Percentiles rank a stretch among this genome's conserved stretches.
Evolutionary conservation across 2,797 vertebrate genomes (phyloP).

Genomic region (Aulostomus chinensis): DNA sequence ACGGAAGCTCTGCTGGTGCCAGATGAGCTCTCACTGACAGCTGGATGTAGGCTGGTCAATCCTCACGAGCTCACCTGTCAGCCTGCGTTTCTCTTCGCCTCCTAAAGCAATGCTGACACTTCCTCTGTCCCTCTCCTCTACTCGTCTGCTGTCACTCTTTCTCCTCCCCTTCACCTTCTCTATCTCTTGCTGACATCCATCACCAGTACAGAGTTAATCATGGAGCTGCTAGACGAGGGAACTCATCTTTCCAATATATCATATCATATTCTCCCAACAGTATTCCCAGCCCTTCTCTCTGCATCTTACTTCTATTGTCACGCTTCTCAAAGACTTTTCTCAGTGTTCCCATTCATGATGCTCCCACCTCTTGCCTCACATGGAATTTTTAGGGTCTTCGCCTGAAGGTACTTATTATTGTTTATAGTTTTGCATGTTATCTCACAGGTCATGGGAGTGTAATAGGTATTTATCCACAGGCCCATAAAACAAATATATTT

Average conservation of each 20-base stretch:
- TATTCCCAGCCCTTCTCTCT: too few species aligned
- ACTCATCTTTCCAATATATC: slow-evolving; percentile 22
- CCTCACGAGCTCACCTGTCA: slow-evolving; percentile 83
- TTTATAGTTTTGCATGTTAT: too few species aligned
- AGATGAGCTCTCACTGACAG: slow-evolving; percentile 80
- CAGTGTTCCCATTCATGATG: too few species aligned
- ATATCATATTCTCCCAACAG: too few species aligned
- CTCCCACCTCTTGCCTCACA: too few species aligned
- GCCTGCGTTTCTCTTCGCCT: slow-evolving; percentile 67
- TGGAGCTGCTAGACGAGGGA: slow-evolving; percentile 24
- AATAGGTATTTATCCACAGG: too few species aligned
- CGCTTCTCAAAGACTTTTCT: too few species aligned
- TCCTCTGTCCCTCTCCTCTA: slow-evolving; percentile 57
- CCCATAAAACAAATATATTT: too few species aligned
- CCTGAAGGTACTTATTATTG: too few species aligned
- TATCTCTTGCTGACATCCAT: slow-evolving; percentile 38
- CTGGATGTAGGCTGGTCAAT: slow-evolving; percentile 80
- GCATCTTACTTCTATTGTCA: too few species aligned
- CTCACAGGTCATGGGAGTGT: too few species aligned
- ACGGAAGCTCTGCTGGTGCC: slow-evolving; percentile 72
- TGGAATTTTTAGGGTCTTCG: too few species aligned
- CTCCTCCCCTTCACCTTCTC: slow-evolving; percentile 52
- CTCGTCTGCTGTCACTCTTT: slow-evolving; percentile 64
- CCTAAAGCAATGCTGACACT: slow-evolving; percentile 78
- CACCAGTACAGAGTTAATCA: slow-evolving; percentile 56